Evolutionary conservation across 1,140 invertebrate species (phyloP), one percentile per base, ranked within the genome.

Genomic region (Kradibia gibbosae): DNA sequence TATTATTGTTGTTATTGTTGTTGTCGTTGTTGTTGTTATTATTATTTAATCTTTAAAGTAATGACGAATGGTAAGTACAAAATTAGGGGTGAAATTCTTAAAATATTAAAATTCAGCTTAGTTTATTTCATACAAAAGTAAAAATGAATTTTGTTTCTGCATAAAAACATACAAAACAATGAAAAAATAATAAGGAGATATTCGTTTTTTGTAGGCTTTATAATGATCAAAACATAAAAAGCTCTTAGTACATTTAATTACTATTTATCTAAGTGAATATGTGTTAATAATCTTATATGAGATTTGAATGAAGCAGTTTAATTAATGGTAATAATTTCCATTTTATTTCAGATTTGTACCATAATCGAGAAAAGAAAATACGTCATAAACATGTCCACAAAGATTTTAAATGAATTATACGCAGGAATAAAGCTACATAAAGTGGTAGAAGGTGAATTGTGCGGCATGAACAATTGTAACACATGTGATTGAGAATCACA

Each of bases 301-400:
- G 4, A 15, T 36, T n/a, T 17, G 1, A 45, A n/a, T 10, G 22
- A 39, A 13, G 0, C 3, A 42, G 71, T 72, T 72, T 50, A 78
- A 60, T 76, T 81, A 81, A 77, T 60, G 60, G 28, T 53, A 78
- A 73, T 42, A 36, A 71, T 77, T 77, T 78, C 22, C 34, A 60
- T 90, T 80, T 89, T 85, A 80, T 90, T 90, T 85, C 89, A 90
- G 89, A 88, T 90, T 86, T 90, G 89, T 90, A 90, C 87, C 86
- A 88, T 90, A 90, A 87, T 89, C 88, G 85, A 86, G 85, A 90
- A 87, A 87, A 86, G 83, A 88, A 90, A 88, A 85, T 88, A 87
- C 88, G 89, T 85, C 85, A 83, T 85, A 85, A 90, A 87, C 88
- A 88, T 90, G 87, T 88, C 88, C 86, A 85, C 88, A 87, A 86